Evolutionary conservation across 2,888 invertebrate species (phyloP).

Genomic region (Cacoxenus indagator): DNA sequence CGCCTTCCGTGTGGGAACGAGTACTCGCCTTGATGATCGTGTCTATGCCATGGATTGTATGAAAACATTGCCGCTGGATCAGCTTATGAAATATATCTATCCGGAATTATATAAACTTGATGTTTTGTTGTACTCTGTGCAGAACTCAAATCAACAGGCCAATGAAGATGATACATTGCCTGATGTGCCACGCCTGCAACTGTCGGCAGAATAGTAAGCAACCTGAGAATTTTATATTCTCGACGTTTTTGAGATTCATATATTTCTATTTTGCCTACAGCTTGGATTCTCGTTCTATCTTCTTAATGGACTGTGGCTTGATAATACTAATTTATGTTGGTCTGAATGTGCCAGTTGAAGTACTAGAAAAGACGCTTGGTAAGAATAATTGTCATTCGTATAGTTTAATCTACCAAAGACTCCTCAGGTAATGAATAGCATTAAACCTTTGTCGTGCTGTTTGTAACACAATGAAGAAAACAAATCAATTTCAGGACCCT

Average conservation of each 20-base stretch:
- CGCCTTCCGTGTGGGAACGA: constrained; percentile 90
- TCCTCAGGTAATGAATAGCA: no score
- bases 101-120: constrained; percentile 94
- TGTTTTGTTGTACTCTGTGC: constrained; percentile 74
- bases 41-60: constrained; percentile 93
- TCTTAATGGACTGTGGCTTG: constrained; percentile 90
- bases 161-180: constrained; percentile 69
- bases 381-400: constrained; percentile 28
- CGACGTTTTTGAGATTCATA: neutral
- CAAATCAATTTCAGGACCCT: no score
- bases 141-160: constrained; percentile 53
- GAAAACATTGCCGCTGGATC: constrained; percentile 86
- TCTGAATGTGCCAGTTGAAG: constrained; percentile 80
- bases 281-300: constrained; percentile 88
- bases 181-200: constrained; percentile 84
- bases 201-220: constrained; percentile 82
- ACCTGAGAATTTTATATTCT: neutral
- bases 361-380: constrained; percentile 81
- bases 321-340: constrained; percentile 88
- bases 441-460: no score
- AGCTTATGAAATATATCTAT: constrained; percentile 87
- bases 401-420: neutral
- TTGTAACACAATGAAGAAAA: no score
- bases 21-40: constrained; percentile 93
- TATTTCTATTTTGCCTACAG: constrained; percentile 59